A percentile compares a stretch with the other conserved stretches of the same genome.
Conservation (phyloP, 2,888 invertebrate genomes). For the Parasteatoda lunata region DNA sequence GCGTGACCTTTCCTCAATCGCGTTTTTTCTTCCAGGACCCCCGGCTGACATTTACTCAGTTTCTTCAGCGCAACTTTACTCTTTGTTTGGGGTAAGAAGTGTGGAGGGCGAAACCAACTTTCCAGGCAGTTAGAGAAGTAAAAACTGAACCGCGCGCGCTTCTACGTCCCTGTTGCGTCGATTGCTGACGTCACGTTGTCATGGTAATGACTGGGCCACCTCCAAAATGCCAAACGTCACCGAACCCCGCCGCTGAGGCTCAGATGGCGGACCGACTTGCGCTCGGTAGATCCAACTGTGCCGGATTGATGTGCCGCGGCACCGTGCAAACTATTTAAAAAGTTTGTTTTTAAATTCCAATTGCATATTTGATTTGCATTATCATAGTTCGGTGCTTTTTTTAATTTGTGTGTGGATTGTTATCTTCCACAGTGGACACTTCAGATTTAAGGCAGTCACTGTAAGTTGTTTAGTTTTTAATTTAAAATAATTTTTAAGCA, state of each 20-base stretch:
- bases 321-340: not conserved
- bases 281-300: not conserved
- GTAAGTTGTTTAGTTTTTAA: no score
- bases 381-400: no score
- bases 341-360: not conserved
- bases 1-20: no score
- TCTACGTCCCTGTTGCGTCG: slow-evolving; percentile 50
- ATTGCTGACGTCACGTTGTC: slow-evolving; percentile 61
- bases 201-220: slow-evolving; percentile 59
- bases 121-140: not conserved
- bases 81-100: not conserved
- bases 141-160: slow-evolving; percentile 15
- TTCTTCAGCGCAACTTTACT: not conserved
- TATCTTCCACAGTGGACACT: no score
- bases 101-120: no score
- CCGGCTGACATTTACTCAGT: not conserved
- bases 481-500: no score
- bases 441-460: no score
- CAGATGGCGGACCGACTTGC: slow-evolving; percentile 6
- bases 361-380: not conserved
- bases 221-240: slow-evolving; percentile 68
- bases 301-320: not conserved
- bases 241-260: slow-evolving; percentile 10
- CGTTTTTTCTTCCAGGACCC: no score
- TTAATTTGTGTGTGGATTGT: no score